Evolutionary conservation across 2,113 vertebrate species (phyloP).

Genomic region (Sterna hirundo): DNA sequence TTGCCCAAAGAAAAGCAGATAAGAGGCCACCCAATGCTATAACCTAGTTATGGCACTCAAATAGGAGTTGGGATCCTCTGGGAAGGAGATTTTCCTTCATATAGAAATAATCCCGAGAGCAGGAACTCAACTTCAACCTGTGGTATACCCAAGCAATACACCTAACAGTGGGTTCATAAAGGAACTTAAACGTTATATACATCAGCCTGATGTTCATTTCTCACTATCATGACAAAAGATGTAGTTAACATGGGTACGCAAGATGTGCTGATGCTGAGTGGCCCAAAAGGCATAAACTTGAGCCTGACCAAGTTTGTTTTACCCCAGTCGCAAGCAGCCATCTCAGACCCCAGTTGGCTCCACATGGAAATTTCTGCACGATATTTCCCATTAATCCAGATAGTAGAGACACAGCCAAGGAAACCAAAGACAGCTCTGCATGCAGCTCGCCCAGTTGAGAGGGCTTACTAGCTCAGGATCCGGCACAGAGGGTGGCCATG

Average conservation of each 20-base stretch:
- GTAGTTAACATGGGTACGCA: neutral
- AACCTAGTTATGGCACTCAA: neutral
- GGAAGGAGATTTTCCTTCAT: neutral
- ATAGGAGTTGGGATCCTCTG: neutral
- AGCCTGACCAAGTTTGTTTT: neutral
- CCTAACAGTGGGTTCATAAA: neutral
- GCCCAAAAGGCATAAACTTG: neutral
- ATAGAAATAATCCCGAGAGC: neutral
- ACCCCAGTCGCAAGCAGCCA: neutral
- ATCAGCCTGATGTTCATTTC: neutral
- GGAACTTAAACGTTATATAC: neutral
- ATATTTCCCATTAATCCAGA: neutral
- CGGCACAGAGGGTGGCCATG: rapidly evolving
- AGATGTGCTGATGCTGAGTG: neutral
- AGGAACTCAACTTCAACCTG: neutral
- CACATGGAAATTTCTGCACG: neutral
- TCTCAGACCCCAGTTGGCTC: neutral
- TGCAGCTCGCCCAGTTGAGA: neutral
- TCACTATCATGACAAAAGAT: neutral
- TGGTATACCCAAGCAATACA: neutral
- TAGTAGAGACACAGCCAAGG: neutral
- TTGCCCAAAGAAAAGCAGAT: neutral
- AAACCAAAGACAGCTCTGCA: neutral
- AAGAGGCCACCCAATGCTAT: neutral
- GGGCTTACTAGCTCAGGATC: neutral